Percentiles rank a stretch among this genome's conserved stretches.
These are phyloP conservation scores for Hippoglossus stenolepis DNA, from an alignment of 2,113 vertebrate genomes.

Conservation along the genomic window DNA sequence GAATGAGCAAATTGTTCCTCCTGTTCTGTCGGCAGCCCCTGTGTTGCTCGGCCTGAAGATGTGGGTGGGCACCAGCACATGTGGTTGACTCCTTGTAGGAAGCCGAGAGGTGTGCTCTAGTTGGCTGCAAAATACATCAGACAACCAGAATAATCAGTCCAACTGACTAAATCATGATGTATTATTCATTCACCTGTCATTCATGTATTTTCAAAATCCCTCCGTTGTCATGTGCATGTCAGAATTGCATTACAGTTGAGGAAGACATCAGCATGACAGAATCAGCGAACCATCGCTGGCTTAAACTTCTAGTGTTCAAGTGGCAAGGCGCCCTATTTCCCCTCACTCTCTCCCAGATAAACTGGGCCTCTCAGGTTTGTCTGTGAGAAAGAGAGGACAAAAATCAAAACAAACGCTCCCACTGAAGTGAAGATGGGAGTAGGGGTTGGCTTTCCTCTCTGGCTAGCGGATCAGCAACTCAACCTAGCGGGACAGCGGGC, in stretches of 20 bases:
- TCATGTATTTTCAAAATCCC: conserved; percentile 40
- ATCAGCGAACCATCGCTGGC: conserved; percentile 67
- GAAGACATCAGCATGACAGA: conserved; percentile 71
- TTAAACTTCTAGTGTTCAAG: conserved; percentile 82
- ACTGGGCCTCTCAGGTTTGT: conserved; percentile 84
- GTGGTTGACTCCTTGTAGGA: conserved; percentile 57
- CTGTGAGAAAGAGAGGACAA: conserved; percentile 83
- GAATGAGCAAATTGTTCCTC: conserved; percentile 84
- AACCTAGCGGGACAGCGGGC: conserved; percentile 78
- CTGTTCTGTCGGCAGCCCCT: conserved; percentile 69
- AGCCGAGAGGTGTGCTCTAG: conserved; percentile 39
- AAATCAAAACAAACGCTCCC: conserved; percentile 87
- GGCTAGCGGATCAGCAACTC: conserved; percentile 82
- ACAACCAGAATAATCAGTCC: conserved; percentile 5
- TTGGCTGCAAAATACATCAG: not conserved
- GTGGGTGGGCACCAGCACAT: conserved; percentile 71
- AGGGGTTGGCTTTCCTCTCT: conserved; percentile 82
- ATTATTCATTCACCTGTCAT: conserved; percentile 23
- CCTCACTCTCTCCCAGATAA: conserved; percentile 83
- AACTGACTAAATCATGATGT: not conserved
- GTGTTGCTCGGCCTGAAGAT: conserved; percentile 64
- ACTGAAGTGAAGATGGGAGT: conserved; percentile 81
- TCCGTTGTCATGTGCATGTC: conserved; percentile 54
- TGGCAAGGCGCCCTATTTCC: conserved; percentile 79
- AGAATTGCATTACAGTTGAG: conserved; percentile 70